phyloP scores from a whole-genome alignment of 2,797 vertebrate species.

The Danio choprae region DNA sequence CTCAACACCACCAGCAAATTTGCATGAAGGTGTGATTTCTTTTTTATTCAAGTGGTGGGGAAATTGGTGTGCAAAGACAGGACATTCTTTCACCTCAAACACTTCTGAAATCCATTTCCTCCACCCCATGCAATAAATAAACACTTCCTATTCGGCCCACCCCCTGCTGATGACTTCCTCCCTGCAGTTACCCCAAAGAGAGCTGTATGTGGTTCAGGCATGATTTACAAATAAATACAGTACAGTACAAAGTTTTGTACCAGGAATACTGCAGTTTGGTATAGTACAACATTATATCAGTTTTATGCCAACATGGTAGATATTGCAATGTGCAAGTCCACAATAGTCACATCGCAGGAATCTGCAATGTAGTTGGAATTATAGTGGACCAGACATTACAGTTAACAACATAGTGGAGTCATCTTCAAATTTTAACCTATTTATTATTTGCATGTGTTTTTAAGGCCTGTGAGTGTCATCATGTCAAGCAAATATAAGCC shows the following conservation, averaged over 20 bases:
- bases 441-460: no score
- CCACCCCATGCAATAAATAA: slow-evolving; percentile 54
- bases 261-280: not conserved
- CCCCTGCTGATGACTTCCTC: slow-evolving; percentile 15
- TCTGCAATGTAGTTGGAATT: no score
- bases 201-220: not conserved
- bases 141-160: slow-evolving; percentile 64
- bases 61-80: slow-evolving; percentile 56
- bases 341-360: no score
- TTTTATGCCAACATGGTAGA: not conserved
- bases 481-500: no score
- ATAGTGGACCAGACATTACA: no score
- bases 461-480: no score
- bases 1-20: slow-evolving; percentile 5
- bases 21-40: slow-evolving; percentile 38
- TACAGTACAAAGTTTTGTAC: not conserved
- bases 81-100: slow-evolving; percentile 68
- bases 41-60: slow-evolving; percentile 30
- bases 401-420: no score
- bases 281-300: not conserved
- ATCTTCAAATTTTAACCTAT: no score
- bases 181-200: slow-evolving; percentile 12
- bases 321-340: no score
- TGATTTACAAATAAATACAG: not conserved
- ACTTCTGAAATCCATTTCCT: slow-evolving; percentile 51